phyloP scores from a whole-genome alignment of 2,888 invertebrate genomes.

The Blastobasis adustella region DNA sequence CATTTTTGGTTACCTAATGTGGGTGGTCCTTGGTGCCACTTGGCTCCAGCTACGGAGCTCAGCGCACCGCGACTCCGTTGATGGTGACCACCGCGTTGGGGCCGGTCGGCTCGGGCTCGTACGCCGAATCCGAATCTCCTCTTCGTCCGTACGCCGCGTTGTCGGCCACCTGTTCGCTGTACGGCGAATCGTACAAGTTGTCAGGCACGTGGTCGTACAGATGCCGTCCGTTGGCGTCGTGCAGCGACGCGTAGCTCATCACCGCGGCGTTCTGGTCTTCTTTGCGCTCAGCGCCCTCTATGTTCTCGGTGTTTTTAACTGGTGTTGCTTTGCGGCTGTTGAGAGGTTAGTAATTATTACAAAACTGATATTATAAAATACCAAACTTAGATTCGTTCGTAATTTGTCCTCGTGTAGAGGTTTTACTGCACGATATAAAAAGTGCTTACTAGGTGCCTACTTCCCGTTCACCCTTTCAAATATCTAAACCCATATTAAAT shows the following conservation, averaged over 20 bases:
- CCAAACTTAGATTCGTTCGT: no score
- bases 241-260: constrained; percentile 90
- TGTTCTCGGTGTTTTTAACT: constrained; percentile 91
- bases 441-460: no score
- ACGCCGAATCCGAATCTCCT: constrained; percentile 66
- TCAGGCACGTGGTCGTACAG: constrained; percentile 75
- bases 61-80: constrained; percentile 91
- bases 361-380: no score
- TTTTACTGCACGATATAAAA: no score
- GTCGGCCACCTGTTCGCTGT: constrained; percentile 74
- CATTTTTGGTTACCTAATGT: constrained; percentile 3
- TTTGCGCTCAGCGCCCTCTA: constrained; percentile 89
- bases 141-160: constrained; percentile 61
- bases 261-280: constrained; percentile 91
- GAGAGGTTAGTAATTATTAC: constrained; percentile 8
- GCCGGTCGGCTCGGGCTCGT: constrained; percentile 81
- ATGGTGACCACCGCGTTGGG: constrained; percentile 83
- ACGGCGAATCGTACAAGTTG: constrained; percentile 85
- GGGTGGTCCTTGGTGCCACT: constrained; percentile 18
- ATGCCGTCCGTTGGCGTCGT: constrained; percentile 77
- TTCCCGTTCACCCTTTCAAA: no score
- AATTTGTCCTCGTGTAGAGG: no score
- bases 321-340: constrained; percentile 88
- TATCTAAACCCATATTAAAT: no score
- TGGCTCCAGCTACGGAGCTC: constrained; percentile 23